Conservation (phyloP, 2,797 vertebrate species). For the Sebastes vulpes region DNA sequence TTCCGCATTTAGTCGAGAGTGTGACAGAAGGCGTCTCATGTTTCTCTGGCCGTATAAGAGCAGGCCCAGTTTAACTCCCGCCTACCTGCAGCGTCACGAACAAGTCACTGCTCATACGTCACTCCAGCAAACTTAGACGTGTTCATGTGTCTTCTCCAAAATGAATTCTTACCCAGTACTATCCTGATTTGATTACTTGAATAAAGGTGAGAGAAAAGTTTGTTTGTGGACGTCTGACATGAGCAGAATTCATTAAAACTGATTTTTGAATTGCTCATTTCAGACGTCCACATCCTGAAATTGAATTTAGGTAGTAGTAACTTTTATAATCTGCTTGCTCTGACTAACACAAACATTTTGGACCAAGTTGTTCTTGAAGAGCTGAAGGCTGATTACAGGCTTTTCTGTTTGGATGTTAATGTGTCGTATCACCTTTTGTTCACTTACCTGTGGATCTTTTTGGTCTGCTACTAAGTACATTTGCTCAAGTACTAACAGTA, state of each 20-base stretch:
- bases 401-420: slow-evolving; percentile 17
- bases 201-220: slow-evolving; percentile 9
- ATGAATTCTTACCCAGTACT: neutral
- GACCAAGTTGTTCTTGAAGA: slow-evolving; percentile 33
- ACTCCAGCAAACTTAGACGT: slow-evolving; percentile 4
- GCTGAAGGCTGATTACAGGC: slow-evolving; percentile 42
- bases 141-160: neutral
- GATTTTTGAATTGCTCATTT: slow-evolving; percentile 19
- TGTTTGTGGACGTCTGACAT: slow-evolving; percentile 50
- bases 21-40: slow-evolving; percentile 28
- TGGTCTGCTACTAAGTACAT: neutral
- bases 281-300: slow-evolving; percentile 27
- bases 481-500: neutral
- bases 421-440: neutral
- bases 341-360: slow-evolving; percentile 65
- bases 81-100: slow-evolving; percentile 22
- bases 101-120: slow-evolving; percentile 55
- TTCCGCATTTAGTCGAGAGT: slow-evolving; percentile 42
- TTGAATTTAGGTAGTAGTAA: neutral
- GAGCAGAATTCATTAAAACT: neutral
- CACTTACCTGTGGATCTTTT: neutral
- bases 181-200: neutral
- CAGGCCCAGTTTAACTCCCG: slow-evolving; percentile 10
- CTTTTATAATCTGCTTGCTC: slow-evolving; percentile 32
- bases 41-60: slow-evolving; percentile 67